Evolutionary conservation across 2,888 invertebrate species (phyloP).

Genomic region (Rhogogaster chlorosoma): DNA sequence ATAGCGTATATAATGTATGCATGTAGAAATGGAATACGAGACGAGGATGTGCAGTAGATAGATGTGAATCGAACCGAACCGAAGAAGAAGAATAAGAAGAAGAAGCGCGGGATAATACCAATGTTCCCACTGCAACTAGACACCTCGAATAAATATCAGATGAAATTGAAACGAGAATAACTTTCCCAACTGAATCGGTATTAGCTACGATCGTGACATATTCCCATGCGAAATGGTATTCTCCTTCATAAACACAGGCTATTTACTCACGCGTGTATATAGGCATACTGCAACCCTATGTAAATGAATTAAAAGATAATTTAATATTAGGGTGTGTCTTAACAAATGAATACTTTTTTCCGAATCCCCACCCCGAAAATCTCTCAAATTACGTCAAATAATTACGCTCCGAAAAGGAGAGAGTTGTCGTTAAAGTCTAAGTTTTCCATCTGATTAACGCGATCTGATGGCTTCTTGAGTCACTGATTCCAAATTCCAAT

Average conservation of each 20-base stretch:
- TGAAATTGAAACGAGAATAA: conserved; percentile 49
- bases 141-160: conserved; percentile 57
- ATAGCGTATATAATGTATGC: conserved; percentile 7
- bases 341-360: background rate
- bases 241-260: background rate
- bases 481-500: no score
- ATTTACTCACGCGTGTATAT: background rate
- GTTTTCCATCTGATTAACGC: background rate
- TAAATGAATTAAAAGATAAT: background rate
- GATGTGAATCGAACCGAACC: background rate
- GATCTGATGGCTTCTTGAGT: no score
- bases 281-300: background rate
- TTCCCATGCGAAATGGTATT: background rate
- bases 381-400: background rate
- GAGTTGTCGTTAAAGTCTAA: background rate
- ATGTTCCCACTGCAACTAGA: conserved; percentile 68
- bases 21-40: conserved; percentile 39
- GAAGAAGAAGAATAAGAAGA: background rate
- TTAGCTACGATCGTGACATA: background rate
- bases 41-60: conserved; percentile 32
- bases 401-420: background rate
- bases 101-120: conserved; percentile 48
- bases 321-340: background rate
- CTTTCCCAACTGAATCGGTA: conserved; percentile 27
- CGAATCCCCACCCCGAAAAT: background rate